These are phyloP conservation scores for human DNA, from an alignment of 2,113 vertebrate genomes.

Conservation along the genomic window GRCh38 chrX:140792001-140792500, in stretches of 20 bases:
- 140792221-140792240: not conserved
- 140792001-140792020: constrained; percentile 6
- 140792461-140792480: not conserved
- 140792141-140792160: constrained; percentile 21
- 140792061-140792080: not conserved
- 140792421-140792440: not conserved
- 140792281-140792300: constrained; percentile 17
- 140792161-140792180: not conserved
- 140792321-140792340: not conserved
- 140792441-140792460: not conserved
- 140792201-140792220: not conserved
- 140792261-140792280: not conserved
- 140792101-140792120: not conserved
- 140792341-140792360: not conserved
- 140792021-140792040: not conserved
- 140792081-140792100: not conserved
- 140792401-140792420: not conserved
- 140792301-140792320: not conserved
- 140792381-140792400: not conserved
- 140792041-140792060: not conserved
- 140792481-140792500: not conserved
- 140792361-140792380: not conserved
- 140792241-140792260: not conserved
- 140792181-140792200: not conserved
- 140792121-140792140: not conserved